Conservation (phyloP, 2,113 vertebrate genomes). For the Barbus barbus region DNA sequence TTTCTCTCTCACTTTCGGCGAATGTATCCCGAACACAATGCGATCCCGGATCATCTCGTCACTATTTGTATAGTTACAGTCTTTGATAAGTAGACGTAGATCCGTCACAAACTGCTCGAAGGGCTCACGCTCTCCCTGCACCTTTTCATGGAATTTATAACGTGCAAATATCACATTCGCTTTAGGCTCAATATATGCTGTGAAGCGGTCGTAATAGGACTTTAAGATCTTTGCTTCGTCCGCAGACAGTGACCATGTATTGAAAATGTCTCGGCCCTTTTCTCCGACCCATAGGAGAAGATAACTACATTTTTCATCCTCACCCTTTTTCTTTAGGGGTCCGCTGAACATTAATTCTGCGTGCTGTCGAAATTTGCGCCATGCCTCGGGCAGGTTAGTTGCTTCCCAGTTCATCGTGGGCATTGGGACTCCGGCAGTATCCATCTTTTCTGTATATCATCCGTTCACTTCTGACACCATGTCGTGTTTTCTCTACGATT, state of each 20-base stretch:
- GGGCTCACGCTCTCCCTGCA: not conserved
- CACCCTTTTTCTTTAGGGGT: not conserved
- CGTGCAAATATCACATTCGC: constrained; percentile 49
- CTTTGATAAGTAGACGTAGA: constrained; percentile 34
- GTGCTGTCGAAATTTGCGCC: not conserved
- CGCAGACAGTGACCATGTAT: constrained; percentile 33
- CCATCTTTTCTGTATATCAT: too few species aligned
- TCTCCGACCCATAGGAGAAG: not conserved
- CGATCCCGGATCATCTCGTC: not conserved
- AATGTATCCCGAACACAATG: not conserved
- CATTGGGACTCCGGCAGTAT: too few species aligned
- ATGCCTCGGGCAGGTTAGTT: not conserved
- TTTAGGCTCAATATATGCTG: constrained; percentile 41
- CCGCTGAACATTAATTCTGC: not conserved
- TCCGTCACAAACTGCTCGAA: constrained; percentile 50
- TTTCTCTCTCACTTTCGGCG: constrained; percentile 32
- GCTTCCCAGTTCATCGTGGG: not conserved
- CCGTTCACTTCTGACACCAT: too few species aligned
- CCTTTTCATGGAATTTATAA: constrained; percentile 47
- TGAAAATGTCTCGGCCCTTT: not conserved
- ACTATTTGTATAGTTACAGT: constrained; percentile 34
- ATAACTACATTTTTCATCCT: constrained; percentile 8
- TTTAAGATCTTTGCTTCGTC: constrained; percentile 39
- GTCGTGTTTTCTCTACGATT: too few species aligned
- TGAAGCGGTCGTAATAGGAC: too few species aligned